Evolutionary conservation across 2,797 vertebrate genomes (phyloP), one percentile per base, ranked within the genome.

Genomic region (Crenuchus spilurus): DNA sequence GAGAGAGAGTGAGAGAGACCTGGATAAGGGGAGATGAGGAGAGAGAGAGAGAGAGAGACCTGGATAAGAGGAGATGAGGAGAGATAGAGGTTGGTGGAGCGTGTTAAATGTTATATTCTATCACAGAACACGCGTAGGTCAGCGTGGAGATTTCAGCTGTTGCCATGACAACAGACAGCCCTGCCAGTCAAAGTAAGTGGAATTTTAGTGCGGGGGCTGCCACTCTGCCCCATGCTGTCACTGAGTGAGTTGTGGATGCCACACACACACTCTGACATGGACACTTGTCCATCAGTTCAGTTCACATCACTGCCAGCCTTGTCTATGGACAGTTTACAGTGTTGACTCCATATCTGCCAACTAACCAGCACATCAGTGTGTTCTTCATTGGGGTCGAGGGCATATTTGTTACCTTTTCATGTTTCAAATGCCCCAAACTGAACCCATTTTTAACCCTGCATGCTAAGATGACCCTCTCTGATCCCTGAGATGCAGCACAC

Each of bases 101-200:
- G 68, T 75, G 72, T 46, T 73, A 78, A 76, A 70, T 63, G 70
- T 55, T 76, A 73, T 63, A 80, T 62, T 74, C 66, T 48, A 77
- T 77, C 75, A 80, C 70, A 57, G 37, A 48, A 67, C 37, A 49
- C 75, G 60, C 41, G 64, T 64, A 77, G 79, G 74, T 69, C 74
- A 77, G 62, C 16, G 41, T 79, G 75, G 70, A 81, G 8, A 64
- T 37, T 77, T 80, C 51, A 51, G 20, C 75, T 54, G 82, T 82
- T 82, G 79, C 75, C 72, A 80, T 82, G 69, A 76, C 80, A 76
- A 84, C 80, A 78, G 66, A 70, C 74, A 54, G 67, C 52, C 70
- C 74, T 78, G 70, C 70, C 73, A 76, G 81, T 64, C 69, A 77
- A 74, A 26, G 55, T 76, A 76, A 78, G 73, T 67, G 73, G 67